Evolutionary conservation across 1,140 invertebrate genomes (phyloP), one percentile per base, ranked within the genome.

Genomic region (Chironomus tepperi): DNA sequence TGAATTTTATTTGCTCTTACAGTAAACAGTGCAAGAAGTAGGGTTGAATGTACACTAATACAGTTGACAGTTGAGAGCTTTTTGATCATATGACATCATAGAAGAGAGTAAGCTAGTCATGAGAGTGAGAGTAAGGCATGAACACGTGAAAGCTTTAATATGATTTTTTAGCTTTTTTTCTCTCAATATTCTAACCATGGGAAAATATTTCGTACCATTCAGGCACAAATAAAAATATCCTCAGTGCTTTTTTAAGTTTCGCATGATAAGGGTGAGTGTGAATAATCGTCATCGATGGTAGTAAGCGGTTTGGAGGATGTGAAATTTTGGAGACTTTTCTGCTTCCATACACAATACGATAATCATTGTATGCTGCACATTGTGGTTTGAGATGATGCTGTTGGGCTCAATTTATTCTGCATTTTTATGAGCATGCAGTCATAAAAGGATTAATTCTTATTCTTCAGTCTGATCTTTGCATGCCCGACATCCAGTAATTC

Each of bases 221-320:
- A 47, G 1, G 47, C 47, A n/a, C 47, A n/a, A 57, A 57, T 12
- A 10, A 57, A 15, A 57, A 57, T 57, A 5, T 57, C 24, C n/a
- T 57, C 47, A 57, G 47, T 57, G 47, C 47, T 57, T 57, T 57
- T 57, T 57, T 57, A 57, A 57, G 47, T 57, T 57, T 57, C 47
- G 47, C 12, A 57, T 57, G 47, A 57, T 57, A 57, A 57, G n/a
- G 47, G 47, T n/a, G 47, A 57, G 47, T 57, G 47, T n/a, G 12
- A 12, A 57, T 15, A 57, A 57, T 12, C 47, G n/a, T 34, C 24
- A 34, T 34, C n/a, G 24, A 34, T 34, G 24, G 5, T 57, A n/a
- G 5, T 12, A n/a, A n/a, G 10, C 47, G 47, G 24, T 34, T 34
- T n/a, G n/a, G 24, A 34, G 5, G 5, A 34, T 34, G 5, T 34